Conservation (phyloP, 2,888 invertebrate species). For the Lysandra coridon region DNA sequence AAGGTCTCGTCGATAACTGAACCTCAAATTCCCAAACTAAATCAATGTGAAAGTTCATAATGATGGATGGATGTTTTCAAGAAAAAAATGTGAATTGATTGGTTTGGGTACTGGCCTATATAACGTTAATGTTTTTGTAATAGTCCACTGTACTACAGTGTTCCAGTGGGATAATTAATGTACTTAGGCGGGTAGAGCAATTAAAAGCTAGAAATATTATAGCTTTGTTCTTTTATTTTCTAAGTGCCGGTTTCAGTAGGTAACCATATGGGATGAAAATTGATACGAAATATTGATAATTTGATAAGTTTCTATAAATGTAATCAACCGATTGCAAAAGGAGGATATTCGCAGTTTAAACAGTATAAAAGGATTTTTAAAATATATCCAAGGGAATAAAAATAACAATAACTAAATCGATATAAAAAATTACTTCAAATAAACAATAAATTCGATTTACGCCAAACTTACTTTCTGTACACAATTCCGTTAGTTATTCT, state of each 20-base stretch:
- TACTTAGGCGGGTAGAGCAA: too few relatives aligned
- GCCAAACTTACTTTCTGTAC: conserved; percentile 45
- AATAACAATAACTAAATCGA: neutral
- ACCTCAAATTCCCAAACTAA: neutral
- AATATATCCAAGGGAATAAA: neutral
- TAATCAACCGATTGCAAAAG: too few relatives aligned
- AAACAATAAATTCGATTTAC: neutral
- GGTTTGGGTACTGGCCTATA: too few relatives aligned
- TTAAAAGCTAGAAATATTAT: too few relatives aligned
- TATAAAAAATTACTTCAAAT: neutral
- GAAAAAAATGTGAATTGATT: neutral
- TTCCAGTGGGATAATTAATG: too few relatives aligned
- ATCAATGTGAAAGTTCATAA: neutral
- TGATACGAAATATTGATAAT: neutral
- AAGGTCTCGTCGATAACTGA: conserved; percentile 10
- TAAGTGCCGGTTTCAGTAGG: too few relatives aligned
- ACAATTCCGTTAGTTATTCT: conserved; percentile 40
- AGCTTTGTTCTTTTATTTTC: too few relatives aligned
- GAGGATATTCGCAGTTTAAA: too few relatives aligned
- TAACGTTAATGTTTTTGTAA: too few relatives aligned
- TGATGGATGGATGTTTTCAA: neutral
- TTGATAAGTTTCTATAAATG: too few relatives aligned
- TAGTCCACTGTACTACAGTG: too few relatives aligned
- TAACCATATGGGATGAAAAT: neutral
- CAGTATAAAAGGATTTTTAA: too few relatives aligned